Percentiles rank a stretch among this genome's conserved stretches.
Conservation (phyloP, 2,888 invertebrate genomes). For the Argynnis bischoffii region DNA sequence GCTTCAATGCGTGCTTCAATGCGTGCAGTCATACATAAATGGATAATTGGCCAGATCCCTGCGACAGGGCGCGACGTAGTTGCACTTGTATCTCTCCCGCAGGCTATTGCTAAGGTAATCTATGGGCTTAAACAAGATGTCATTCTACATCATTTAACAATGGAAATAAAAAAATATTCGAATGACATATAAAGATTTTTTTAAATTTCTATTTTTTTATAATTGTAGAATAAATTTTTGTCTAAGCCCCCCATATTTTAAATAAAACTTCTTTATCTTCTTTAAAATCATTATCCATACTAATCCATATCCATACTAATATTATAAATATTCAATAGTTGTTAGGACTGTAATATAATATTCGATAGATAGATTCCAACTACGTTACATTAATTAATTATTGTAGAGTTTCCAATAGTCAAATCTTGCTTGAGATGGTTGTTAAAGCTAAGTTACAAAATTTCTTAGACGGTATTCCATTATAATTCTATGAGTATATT, state of each 20-base stretch:
- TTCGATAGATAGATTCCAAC: neutral
- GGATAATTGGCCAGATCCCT: constrained; percentile 38
- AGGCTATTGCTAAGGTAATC: constrained; percentile 34
- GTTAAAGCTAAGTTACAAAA: constrained; percentile 23
- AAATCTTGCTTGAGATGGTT: constrained; percentile 21
- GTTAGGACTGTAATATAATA: neutral
- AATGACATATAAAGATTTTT: too few relatives aligned
- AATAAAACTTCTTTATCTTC: too few relatives aligned
- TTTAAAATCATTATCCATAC: too few relatives aligned
- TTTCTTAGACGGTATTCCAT: constrained; percentile 18
- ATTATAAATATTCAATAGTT: neutral
- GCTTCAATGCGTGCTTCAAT: constrained; percentile 7
- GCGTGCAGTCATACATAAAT: constrained; percentile 35
- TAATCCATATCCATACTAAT: too few relatives aligned
- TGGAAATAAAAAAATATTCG: neutral
- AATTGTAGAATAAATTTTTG: too few relatives aligned
- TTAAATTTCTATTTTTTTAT: too few relatives aligned
- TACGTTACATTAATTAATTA: constrained; percentile 5
- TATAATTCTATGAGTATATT: constrained; percentile 13
- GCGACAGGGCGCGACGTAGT: constrained; percentile 31
- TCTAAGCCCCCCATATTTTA: too few relatives aligned
- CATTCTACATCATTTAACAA: neutral
- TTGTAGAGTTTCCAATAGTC: constrained; percentile 6
- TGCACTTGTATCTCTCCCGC: constrained; percentile 40
- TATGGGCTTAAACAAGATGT: too few relatives aligned